These are phyloP conservation scores for Leucophora obtusa DNA, from an alignment of 2,888 invertebrate species.

Conservation along the genomic window DNA sequence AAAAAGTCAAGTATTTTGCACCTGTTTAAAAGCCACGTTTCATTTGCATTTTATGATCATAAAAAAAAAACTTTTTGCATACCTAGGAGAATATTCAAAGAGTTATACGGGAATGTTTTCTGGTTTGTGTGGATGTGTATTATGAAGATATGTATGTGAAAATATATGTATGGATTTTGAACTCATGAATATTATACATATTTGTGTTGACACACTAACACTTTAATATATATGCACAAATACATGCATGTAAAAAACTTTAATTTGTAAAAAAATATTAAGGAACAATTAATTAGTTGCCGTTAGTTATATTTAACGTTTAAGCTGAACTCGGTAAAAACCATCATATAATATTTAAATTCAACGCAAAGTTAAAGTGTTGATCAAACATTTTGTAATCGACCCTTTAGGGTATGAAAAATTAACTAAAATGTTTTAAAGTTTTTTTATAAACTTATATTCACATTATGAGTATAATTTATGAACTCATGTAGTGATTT, in stretches of 20 bases:
- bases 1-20: constrained; percentile 60
- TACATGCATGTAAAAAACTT: constrained; percentile 16
- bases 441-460: no score
- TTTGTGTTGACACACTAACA: constrained; percentile 62
- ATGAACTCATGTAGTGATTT: no score
- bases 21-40: constrained; percentile 64
- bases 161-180: constrained; percentile 23
- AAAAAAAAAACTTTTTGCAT: constrained; percentile 42
- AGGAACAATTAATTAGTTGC: no score
- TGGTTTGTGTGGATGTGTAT: neutral
- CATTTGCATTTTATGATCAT: constrained; percentile 66
- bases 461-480: no score
- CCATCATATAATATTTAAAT: no score
- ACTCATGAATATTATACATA: constrained; percentile 59
- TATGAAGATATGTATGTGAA: neutral
- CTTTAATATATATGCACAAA: constrained; percentile 37
- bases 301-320: no score
- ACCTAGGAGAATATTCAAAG: constrained; percentile 38
- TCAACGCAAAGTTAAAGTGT: no score
- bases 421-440: no score
- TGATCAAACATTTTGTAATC: no score
- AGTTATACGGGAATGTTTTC: constrained; percentile 30
- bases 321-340: no score
- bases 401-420: no score
- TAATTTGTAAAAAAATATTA: constrained; percentile 44